Percentiles rank a stretch among this genome's conserved stretches.
Conservation (phyloP, 1,140 invertebrate species). For the Asbolus verrucosus region DNA sequence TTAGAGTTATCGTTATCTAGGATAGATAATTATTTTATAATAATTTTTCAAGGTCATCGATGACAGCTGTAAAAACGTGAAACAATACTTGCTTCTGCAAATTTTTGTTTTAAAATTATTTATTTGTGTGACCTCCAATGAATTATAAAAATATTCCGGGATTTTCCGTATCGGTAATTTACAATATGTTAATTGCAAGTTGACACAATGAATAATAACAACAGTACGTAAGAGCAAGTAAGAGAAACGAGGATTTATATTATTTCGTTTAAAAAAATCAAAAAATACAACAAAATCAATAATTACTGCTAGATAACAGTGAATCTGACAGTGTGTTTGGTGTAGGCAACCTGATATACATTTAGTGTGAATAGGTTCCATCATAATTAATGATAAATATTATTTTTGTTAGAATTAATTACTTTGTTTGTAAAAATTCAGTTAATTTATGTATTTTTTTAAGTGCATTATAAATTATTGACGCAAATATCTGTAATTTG, state of each 20-base stretch:
- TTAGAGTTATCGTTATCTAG: background rate
- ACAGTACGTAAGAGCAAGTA: background rate
- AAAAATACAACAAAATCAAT: no score
- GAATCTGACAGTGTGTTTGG: no score
- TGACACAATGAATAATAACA: background rate
- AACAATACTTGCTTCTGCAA: background rate
- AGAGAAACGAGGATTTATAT: background rate
- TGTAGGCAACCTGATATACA: constrained; percentile 28
- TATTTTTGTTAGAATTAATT: constrained; percentile 10
- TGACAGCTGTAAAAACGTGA: constrained; percentile 6
- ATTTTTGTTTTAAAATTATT: constrained; percentile 10
- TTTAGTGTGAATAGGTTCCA: background rate
- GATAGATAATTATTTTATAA: constrained; percentile 2
- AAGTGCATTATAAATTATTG: no score
- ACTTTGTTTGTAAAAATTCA: constrained; percentile 14
- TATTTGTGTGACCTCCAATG: constrained; percentile 6
- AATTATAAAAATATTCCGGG: constrained; percentile 17
- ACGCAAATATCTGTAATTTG: no score
- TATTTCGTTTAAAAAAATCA: background rate
- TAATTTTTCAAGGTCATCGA: constrained; percentile 11
- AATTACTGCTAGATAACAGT: no score
- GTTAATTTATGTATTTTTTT: no score
- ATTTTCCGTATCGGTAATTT: background rate
- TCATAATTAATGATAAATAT: background rate
- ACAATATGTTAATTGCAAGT: constrained; percentile 5